These are phyloP conservation scores for Gnathonemus longibarbis DNA, from an alignment of 2,113 vertebrate species.

Conservation along the genomic window DNA sequence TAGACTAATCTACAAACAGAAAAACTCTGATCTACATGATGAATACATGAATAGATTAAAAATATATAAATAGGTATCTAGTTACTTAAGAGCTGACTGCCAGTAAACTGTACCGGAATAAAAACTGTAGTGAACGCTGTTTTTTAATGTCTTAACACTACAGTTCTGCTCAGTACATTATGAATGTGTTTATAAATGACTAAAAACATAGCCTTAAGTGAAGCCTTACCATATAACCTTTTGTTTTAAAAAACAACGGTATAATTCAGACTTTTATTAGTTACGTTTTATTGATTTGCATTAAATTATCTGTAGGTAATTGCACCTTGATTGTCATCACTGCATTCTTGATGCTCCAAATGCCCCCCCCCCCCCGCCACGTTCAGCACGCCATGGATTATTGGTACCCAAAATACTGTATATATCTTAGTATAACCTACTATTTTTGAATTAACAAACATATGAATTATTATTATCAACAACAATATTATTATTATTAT, in stretches of 20 bases:
- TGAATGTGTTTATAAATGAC: too few relatives aligned
- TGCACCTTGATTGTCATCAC: not conserved
- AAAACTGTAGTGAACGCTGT: not conserved
- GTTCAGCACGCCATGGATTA: not conserved
- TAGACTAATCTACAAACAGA: not conserved
- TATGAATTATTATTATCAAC: not conserved
- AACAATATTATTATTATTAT: not conserved
- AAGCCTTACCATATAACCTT: not conserved
- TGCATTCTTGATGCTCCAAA: not conserved
- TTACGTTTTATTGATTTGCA: not conserved
- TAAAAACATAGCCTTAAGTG: too few relatives aligned
- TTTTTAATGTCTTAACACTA: not conserved
- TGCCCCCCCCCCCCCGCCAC: not conserved
- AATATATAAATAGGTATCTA: not conserved
- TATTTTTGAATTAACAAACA: not conserved
- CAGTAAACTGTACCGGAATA: not conserved
- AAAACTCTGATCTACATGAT: not conserved
- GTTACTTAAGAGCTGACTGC: not conserved
- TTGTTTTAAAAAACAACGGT: not conserved
- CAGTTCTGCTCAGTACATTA: not conserved
- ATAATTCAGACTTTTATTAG: not conserved
- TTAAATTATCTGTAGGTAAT: not conserved
- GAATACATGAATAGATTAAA: not conserved
- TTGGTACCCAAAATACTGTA: not conserved
- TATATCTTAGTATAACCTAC: not conserved